phyloP scores from a whole-genome alignment of 2,888 invertebrate genomes.

The Entomobrya multifasciata region DNA sequence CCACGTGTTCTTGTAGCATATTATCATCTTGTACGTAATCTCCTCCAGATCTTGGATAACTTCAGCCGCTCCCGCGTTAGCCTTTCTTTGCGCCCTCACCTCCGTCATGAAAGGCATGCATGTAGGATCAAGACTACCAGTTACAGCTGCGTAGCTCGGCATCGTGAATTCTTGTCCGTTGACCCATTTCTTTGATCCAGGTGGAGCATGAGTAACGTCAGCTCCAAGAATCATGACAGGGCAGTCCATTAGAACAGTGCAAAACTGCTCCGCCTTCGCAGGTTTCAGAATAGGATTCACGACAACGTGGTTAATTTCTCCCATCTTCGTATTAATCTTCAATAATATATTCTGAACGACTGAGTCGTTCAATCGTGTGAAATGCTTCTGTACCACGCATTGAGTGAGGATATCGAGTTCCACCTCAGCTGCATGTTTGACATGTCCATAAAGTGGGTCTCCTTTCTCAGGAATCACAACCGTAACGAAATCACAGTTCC shows the following conservation, averaged over 20 bases:
- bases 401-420: constrained; percentile 80
- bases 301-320: constrained; percentile 81
- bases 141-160: constrained; percentile 61
- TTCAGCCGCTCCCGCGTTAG: constrained; percentile 68
- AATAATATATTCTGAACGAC: constrained; percentile 76
- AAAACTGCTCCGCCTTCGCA: constrained; percentile 41
- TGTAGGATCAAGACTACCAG: constrained; percentile 60
- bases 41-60: constrained; percentile 62
- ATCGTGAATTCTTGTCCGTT: constrained; percentile 6
- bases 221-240: constrained; percentile 80
- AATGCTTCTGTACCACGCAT: constrained; percentile 80
- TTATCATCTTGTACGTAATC: constrained; percentile 74
- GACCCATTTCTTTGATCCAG: constrained; percentile 70
- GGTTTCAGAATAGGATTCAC: neutral
- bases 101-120: constrained; percentile 75
- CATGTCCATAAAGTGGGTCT: constrained; percentile 4
- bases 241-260: constrained; percentile 43
- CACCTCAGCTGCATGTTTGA: constrained; percentile 67
- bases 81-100: constrained; percentile 65
- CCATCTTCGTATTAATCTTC: constrained; percentile 82
- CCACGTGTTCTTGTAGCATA: neutral
- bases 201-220: constrained; percentile 82
- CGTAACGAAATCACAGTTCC: no score
- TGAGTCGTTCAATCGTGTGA: constrained; percentile 58
- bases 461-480: constrained; percentile 47